Percentiles rank a stretch among this genome's conserved stretches.
Evolutionary conservation across 2,888 invertebrate species (phyloP).

Genomic region (Omphaloscelis lunosa): DNA sequence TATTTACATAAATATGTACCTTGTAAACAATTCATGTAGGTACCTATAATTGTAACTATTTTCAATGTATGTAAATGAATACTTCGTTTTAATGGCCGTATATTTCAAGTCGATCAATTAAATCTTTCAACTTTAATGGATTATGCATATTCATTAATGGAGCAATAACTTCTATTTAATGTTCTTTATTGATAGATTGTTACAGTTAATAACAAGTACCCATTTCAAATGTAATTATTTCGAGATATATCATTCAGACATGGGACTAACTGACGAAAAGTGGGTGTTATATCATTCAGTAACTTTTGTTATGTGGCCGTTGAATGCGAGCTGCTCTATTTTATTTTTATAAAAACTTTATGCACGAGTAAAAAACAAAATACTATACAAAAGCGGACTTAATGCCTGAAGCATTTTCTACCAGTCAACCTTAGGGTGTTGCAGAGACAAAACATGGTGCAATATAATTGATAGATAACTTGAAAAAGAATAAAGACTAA

Average conservation of each 20-base stretch:
- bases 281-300: neutral
- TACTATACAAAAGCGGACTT: too few relatives aligned
- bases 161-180: neutral
- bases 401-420: too few relatives aligned
- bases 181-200: slow-evolving; percentile 3
- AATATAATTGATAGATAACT: too few relatives aligned
- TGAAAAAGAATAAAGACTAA: too few relatives aligned
- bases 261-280: too few relatives aligned
- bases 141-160: slow-evolving; percentile 19
- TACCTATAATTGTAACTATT: slow-evolving; percentile 11
- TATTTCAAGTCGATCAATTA: slow-evolving; percentile 33
- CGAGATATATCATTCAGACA: neutral
- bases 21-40: slow-evolving; percentile 24
- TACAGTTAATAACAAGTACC: neutral
- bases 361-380: too few relatives aligned
- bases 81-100: slow-evolving; percentile 13
- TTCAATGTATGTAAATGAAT: slow-evolving; percentile 24
- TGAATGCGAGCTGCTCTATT: neutral
- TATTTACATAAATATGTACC: slow-evolving; percentile 35
- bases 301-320: neutral
- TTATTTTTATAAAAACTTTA: too few relatives aligned
- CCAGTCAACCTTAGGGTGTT: too few relatives aligned
- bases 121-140: slow-evolving; percentile 15
- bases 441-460: too few relatives aligned
- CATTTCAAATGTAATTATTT: slow-evolving; percentile 2